phyloP scores from a whole-genome alignment of 2,797 vertebrate genomes.

The Intellagama lesueurii region DNA sequence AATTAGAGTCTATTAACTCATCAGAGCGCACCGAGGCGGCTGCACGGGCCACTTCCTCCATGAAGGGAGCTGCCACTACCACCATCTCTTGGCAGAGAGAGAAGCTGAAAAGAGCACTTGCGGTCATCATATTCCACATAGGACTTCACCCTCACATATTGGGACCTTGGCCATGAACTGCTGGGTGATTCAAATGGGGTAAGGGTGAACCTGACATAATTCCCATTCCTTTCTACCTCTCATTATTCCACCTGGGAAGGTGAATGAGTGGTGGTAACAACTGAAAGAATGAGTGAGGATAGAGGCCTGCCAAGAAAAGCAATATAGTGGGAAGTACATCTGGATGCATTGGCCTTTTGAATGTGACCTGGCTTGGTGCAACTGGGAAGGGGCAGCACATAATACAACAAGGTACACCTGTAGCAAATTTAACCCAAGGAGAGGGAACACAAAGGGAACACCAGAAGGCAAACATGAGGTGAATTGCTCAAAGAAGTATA shows the following conservation, averaged over 20 bases:
- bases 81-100: not conserved
- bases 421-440: not conserved
- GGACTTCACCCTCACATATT: not conserved
- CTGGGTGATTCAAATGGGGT: not conserved
- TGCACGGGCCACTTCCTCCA: conserved; percentile 40
- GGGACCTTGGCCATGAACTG: not conserved
- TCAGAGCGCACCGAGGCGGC: conserved; percentile 52
- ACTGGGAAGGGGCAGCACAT: not conserved
- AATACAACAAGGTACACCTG: not conserved
- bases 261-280: not conserved
- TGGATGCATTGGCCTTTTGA: not conserved
- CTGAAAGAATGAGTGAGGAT: too few relatives aligned
- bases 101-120: not conserved
- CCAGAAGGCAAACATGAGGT: not conserved
- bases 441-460: not conserved
- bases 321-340: not conserved
- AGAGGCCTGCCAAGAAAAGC: not conserved
- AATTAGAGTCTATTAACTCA: conserved; percentile 73
- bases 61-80: conserved; percentile 17
- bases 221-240: not conserved
- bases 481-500: not conserved
- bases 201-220: not conserved
- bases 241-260: not conserved
- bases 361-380: not conserved
- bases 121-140: not conserved